Evolutionary conservation across 2,113 vertebrate genomes (phyloP).

Genomic region (Danionella cerebrum): DNA sequence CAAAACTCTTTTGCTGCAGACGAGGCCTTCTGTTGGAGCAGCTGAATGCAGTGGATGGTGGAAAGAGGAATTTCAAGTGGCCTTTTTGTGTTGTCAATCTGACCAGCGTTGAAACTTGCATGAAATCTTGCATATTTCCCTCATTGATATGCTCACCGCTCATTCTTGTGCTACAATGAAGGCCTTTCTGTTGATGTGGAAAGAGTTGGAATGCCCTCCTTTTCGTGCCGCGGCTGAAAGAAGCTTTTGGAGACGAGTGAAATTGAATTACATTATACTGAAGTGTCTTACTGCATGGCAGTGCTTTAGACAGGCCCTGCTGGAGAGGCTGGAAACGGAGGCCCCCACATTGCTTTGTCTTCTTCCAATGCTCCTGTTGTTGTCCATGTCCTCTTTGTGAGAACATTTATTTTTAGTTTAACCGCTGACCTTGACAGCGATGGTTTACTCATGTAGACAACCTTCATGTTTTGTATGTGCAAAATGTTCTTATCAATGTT

Average conservation of each 20-base stretch:
- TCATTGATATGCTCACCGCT: neutral
- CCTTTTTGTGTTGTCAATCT: constrained; percentile 12
- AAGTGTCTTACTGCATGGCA: constrained; percentile 42
- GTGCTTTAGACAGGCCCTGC: constrained; percentile 34
- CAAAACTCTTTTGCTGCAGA: constrained; percentile 51
- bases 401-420: constrained; percentile 51
- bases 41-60: constrained; percentile 14
- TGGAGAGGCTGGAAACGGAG: constrained; percentile 5
- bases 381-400: constrained; percentile 8
- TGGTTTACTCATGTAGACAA: constrained; percentile 26
- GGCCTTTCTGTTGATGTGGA: constrained; percentile 29
- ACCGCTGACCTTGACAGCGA: constrained; percentile 36
- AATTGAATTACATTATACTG: constrained; percentile 42
- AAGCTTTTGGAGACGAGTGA: constrained; percentile 28
- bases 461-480: neutral
- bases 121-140: constrained; percentile 19
- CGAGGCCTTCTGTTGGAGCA: constrained; percentile 3
- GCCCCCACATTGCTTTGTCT: constrained; percentile 21
- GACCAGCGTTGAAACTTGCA: neutral
- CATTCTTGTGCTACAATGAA: constrained; percentile 13
- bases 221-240: constrained; percentile 38
- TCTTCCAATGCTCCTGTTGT: constrained; percentile 32
- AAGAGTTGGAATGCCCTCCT: constrained; percentile 36
- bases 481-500: neutral
- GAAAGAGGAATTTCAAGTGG: constrained; percentile 27